These are phyloP conservation scores for Siniperca obscura DNA, from an alignment of 2,797 vertebrate genomes.

Conservation along the genomic window DNA sequence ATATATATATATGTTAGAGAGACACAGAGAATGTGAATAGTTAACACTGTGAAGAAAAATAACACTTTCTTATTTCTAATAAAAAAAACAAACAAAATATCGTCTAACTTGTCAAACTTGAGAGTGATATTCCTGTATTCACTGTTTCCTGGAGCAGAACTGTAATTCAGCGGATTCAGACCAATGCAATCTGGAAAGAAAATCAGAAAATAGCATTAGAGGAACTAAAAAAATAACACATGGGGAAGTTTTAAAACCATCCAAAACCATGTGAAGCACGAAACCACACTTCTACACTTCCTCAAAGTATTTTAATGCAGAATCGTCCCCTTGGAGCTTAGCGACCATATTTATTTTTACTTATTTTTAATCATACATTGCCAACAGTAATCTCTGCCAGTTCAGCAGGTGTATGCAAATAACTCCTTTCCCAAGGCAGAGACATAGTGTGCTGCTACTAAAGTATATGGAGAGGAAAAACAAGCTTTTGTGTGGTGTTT, in stretches of 20 bases:
- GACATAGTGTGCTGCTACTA: background rate
- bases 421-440: slow-evolving; percentile 33
- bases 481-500: slow-evolving; percentile 11
- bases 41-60: background rate
- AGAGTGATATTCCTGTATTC: slow-evolving; percentile 91
- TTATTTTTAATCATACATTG: slow-evolving; percentile 12
- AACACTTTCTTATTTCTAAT: background rate
- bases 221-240: slow-evolving; percentile 37
- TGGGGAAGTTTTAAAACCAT: slow-evolving; percentile 32
- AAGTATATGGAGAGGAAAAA: slow-evolving; percentile 21
- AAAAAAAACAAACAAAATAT: background rate
- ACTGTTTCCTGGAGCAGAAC: slow-evolving; percentile 39
- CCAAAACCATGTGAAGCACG: slow-evolving; percentile 24
- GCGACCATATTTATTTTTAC: background rate
- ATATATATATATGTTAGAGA: background rate
- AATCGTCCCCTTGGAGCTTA: background rate
- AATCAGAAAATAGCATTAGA: slow-evolving; percentile 40
- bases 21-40: background rate
- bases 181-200: slow-evolving; percentile 87
- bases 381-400: slow-evolving; percentile 19
- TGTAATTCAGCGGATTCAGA: slow-evolving; percentile 81
- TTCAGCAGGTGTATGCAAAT: slow-evolving; percentile 59
- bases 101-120: slow-evolving; percentile 91
- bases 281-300: slow-evolving; percentile 37
- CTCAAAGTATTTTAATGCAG: slow-evolving; percentile 2